Percentiles rank a stretch among this genome's conserved stretches.
Evolutionary conservation across 2,797 vertebrate genomes (phyloP).

Genomic region (Columba guinea): DNA sequence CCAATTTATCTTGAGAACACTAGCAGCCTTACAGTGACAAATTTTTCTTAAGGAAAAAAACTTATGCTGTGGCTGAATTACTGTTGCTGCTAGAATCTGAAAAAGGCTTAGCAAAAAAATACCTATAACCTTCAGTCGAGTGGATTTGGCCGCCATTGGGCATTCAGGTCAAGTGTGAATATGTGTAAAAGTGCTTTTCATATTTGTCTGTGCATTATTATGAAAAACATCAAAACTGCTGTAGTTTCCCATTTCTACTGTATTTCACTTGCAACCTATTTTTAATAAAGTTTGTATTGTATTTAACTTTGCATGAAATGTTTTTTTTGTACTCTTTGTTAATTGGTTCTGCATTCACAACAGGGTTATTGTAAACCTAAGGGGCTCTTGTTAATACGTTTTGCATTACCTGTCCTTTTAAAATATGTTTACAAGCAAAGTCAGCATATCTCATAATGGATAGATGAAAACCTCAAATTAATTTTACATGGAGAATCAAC

Average conservation of each 20-base stretch:
- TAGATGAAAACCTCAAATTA: background rate
- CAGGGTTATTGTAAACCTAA: background rate
- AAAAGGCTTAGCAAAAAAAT: constrained; percentile 59
- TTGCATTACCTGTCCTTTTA: background rate
- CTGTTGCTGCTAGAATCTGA: constrained; percentile 61
- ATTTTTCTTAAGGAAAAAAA: constrained; percentile 47
- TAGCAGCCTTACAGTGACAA: constrained; percentile 64
- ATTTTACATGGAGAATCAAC: background rate
- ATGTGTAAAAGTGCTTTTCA: constrained; percentile 74
- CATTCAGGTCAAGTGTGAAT: constrained; percentile 73
- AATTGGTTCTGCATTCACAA: background rate
- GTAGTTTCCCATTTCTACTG: constrained; percentile 84
- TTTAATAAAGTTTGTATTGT: constrained; percentile 87
- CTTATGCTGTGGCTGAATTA: constrained; percentile 54
- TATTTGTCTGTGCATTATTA: constrained; percentile 72
- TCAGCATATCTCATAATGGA: background rate
- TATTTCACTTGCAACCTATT: constrained; percentile 84
- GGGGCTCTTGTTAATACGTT: background rate
- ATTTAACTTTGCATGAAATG: constrained; percentile 81
- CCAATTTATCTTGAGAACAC: constrained; percentile 66
- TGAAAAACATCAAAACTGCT: constrained; percentile 79
- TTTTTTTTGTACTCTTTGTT: constrained; percentile 20
- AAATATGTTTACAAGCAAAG: background rate
- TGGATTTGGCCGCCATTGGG: constrained; percentile 70
- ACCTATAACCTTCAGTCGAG: constrained; percentile 39